phyloP scores from a whole-genome alignment of 2,113 vertebrate species.

The Pelobates fuscus region DNA sequence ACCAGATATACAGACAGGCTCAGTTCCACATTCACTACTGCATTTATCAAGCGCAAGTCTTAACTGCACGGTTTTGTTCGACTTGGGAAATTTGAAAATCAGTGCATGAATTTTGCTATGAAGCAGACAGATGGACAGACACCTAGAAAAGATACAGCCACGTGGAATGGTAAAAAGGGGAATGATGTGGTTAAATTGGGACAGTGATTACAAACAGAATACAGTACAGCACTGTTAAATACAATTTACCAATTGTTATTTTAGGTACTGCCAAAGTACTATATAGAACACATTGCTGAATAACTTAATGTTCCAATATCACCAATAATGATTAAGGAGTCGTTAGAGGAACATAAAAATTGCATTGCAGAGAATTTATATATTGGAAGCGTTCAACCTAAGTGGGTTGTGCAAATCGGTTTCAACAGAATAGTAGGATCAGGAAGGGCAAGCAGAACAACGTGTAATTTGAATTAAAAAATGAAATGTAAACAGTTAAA shows the following conservation, averaged over 20 bases:
- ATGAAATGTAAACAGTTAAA: constrained; percentile 47
- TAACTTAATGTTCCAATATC: constrained; percentile 15
- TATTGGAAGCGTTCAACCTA: not conserved
- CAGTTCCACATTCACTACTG: constrained; percentile 97
- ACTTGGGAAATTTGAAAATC: constrained; percentile 84
- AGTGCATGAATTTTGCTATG: constrained; percentile 90
- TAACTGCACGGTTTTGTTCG: constrained; percentile 90
- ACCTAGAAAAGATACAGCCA: constrained; percentile 79
- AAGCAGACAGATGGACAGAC: constrained; percentile 75
- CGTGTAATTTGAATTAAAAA: constrained; percentile 14
- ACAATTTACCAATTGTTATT: constrained; percentile 13
- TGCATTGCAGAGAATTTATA: not conserved
- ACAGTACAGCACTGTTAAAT: constrained; percentile 41
- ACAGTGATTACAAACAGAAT: constrained; percentile 60
- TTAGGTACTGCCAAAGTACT: constrained; percentile 18
- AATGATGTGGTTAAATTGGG: constrained; percentile 78
- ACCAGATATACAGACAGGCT: constrained; percentile 99
- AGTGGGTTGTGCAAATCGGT: not conserved
- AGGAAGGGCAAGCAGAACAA: constrained; percentile 22
- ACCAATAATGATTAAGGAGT: not conserved
- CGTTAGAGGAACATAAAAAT: not conserved
- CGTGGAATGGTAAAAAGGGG: constrained; percentile 83
- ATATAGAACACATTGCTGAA: constrained; percentile 9
- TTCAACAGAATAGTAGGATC: not conserved
- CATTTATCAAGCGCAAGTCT: constrained; percentile 89